Evolutionary conservation across 1,140 invertebrate genomes (phyloP).

Genomic region (Oreohelix idahoensis): DNA sequence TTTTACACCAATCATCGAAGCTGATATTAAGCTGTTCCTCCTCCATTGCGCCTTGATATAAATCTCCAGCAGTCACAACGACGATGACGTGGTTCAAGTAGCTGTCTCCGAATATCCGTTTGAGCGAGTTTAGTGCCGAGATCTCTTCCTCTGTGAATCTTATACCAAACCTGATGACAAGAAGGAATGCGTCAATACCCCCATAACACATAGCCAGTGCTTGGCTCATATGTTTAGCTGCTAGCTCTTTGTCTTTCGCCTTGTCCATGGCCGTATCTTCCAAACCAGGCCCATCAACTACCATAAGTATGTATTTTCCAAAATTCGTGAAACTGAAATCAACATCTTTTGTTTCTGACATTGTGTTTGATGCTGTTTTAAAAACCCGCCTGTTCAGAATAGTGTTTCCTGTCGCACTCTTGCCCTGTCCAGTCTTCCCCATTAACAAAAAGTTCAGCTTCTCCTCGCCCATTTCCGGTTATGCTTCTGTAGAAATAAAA

Average conservation of each 20-base stretch:
- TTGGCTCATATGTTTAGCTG: not conserved
- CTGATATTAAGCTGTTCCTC: not conserved
- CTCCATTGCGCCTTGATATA: not conserved
- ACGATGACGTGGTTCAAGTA: not conserved
- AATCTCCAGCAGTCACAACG: not conserved
- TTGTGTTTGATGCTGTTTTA: not conserved
- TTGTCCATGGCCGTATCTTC: not conserved
- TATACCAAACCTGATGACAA: not conserved
- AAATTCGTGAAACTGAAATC: not conserved
- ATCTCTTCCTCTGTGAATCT: not conserved
- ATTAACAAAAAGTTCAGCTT: not conserved
- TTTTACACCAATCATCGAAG: not conserved
- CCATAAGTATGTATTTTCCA: not conserved
- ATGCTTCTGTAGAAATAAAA: too few species aligned
- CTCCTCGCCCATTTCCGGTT: too few species aligned
- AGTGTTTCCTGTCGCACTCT: not conserved
- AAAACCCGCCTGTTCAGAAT: not conserved
- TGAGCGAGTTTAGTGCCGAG: not conserved
- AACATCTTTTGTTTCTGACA: not conserved
- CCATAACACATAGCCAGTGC: not conserved
- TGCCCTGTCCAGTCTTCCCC: conserved; percentile 4
- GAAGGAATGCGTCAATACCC: not conserved
- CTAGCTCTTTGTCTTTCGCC: not conserved
- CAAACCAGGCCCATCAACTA: conserved; percentile 1
- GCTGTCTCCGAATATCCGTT: not conserved